Percentiles rank a stretch among this genome's conserved stretches.
These are phyloP conservation scores for Epirrhoe tristata DNA, from an alignment of 2,888 invertebrate genomes.

Conservation along the genomic window DNA sequence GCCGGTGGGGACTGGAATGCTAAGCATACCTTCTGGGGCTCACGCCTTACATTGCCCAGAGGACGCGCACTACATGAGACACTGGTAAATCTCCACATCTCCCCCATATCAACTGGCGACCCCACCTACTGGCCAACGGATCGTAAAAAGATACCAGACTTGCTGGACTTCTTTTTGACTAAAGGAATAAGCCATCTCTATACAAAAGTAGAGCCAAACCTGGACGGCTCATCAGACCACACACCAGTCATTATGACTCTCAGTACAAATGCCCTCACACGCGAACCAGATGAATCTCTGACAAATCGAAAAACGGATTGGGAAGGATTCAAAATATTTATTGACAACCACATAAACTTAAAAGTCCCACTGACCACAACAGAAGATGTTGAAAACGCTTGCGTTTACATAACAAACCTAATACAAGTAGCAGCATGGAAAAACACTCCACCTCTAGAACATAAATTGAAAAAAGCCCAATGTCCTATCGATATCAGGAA, in stretches of 20 bases:
- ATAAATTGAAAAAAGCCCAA: not conserved
- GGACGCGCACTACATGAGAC: not conserved
- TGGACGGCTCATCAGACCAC: conserved; percentile 5
- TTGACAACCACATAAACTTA: not conserved
- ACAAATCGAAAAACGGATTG: not conserved
- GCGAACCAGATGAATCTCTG: not conserved
- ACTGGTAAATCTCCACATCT: not conserved
- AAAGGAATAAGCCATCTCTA: not conserved
- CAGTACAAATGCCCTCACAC: not conserved
- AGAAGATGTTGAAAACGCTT: not conserved
- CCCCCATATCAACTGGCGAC: not conserved
- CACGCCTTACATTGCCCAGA: not conserved
- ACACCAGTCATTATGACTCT: not conserved
- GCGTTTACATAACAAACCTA: not conserved
- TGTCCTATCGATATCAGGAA: not conserved
- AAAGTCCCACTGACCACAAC: not conserved
- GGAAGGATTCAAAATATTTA: not conserved
- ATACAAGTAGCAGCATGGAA: not conserved
- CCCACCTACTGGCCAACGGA: conserved; percentile 10
- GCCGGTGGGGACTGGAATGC: conserved; percentile 9
- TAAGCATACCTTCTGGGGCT: conserved; percentile 5
- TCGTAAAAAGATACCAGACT: not conserved
- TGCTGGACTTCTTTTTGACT: not conserved
- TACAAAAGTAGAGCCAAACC: not conserved
- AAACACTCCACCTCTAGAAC: not conserved